phyloP scores from a whole-genome alignment of 2,797 vertebrate genomes.

The Adrianichthys oophorus region DNA sequence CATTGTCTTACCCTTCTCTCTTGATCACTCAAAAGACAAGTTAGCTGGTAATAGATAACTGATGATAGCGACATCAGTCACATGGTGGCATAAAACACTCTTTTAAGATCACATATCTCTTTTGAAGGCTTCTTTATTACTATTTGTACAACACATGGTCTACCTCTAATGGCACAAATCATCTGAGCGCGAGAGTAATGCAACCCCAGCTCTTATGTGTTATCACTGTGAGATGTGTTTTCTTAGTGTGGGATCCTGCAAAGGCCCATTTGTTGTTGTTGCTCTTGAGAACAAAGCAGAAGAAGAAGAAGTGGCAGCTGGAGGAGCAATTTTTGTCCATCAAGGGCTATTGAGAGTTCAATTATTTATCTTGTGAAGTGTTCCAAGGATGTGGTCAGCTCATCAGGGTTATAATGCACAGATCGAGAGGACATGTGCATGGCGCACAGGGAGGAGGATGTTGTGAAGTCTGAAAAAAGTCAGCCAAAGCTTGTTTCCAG shows the following conservation, averaged over 20 bases:
- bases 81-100: constrained; percentile 71
- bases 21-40: constrained; percentile 71
- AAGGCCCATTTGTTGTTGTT: constrained; percentile 77
- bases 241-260: constrained; percentile 70
- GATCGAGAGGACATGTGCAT: constrained; percentile 67
- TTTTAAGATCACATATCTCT: constrained; percentile 78
- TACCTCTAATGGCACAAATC: constrained; percentile 76
- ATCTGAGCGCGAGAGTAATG: constrained; percentile 73
- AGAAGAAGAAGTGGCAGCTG: constrained; percentile 76
- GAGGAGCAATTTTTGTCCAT: constrained; percentile 80
- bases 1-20: constrained; percentile 54
- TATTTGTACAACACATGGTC: constrained; percentile 74
- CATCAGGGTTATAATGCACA: constrained; percentile 73
- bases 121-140: constrained; percentile 79
- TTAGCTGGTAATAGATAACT: constrained; percentile 73
- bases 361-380: constrained; percentile 81
- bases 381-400: constrained; percentile 79
- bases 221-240: constrained; percentile 78
- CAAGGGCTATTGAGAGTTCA: constrained; percentile 77
- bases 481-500: constrained; percentile 76
- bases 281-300: constrained; percentile 79
- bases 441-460: constrained; percentile 67
- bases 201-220: constrained; percentile 75
- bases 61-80: constrained; percentile 74
- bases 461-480: constrained; percentile 68